Percentiles rank a stretch among this genome's conserved stretches.
Conservation (phyloP, 2,797 vertebrate genomes). For the Odontamblyopus rebecca region DNA sequence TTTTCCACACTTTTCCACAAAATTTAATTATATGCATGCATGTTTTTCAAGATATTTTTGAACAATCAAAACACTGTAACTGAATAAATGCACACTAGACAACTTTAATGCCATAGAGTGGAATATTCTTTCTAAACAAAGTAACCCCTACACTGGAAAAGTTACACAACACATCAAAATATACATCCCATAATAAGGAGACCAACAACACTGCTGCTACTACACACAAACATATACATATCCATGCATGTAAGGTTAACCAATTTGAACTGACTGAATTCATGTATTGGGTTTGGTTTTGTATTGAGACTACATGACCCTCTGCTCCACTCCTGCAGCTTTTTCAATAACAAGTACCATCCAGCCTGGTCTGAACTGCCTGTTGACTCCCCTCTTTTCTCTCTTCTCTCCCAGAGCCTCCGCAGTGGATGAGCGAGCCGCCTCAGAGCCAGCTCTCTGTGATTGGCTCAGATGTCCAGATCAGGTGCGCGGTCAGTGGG, state of each 20-base stretch:
- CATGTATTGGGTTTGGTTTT: background rate
- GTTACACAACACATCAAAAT: too few species aligned
- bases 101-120: too few species aligned
- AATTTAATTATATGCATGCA: background rate
- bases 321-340: background rate
- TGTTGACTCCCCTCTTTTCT: constrained; percentile 39
- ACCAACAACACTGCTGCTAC: too few species aligned
- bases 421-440: constrained; percentile 83
- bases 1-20: too few species aligned
- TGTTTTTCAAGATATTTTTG: background rate
- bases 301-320: background rate
- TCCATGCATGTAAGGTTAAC: too few species aligned
- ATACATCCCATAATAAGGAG: too few species aligned
- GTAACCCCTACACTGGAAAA: too few species aligned
- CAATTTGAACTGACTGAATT: background rate
- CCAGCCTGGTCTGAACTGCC: constrained; percentile 11
- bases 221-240: too few species aligned
- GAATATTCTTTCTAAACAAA: too few species aligned
- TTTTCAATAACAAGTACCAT: background rate
- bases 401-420: constrained; percentile 80
- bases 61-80: background rate
- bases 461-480: constrained; percentile 79
- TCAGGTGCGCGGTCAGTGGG: constrained; percentile 87
- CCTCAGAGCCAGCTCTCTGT: constrained; percentile 80
- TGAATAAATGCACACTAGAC: too few species aligned